phyloP scores from a whole-genome alignment of 2,888 invertebrate genomes.

The Apamea sordens region DNA sequence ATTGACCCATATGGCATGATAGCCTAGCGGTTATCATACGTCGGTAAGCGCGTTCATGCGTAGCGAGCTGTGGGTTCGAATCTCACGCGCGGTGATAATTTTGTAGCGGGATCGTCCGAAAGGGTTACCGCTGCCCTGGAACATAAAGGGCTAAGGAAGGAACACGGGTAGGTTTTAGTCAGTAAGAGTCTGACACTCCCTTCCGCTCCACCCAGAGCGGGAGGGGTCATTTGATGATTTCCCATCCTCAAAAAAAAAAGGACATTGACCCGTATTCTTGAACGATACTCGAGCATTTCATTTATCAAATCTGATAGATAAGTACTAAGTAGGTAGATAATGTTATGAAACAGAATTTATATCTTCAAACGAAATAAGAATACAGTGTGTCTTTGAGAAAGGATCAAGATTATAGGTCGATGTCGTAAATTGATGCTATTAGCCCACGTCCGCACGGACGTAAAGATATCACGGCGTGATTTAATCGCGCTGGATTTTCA shows the following conservation, averaged over 20 bases:
- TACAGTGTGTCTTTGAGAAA: conserved; percentile 9
- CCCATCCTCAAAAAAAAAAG: no score
- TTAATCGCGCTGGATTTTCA: neutral
- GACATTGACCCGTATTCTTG: conserved; percentile 20
- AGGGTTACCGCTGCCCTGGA: no score
- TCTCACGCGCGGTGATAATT: no score
- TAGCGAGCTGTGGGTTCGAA: no score
- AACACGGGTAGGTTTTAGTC: no score
- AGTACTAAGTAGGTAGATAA: neutral
- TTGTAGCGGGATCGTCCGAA: no score
- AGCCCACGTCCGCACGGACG: neutral
- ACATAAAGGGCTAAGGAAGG: no score
- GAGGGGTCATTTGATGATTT: no score
- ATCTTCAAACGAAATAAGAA: conserved; percentile 6
- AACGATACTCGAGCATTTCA: conserved; percentile 23
- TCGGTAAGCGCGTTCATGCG: no score
- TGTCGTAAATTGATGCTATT: conserved; percentile 10
- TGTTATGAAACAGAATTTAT: conserved; percentile 7
- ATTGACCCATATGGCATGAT: conserved; percentile 22
- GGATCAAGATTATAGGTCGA: neutral
- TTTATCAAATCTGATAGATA: conserved; percentile 18
- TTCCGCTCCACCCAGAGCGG: no score
- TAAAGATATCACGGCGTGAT: neutral
- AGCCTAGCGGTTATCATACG: no score
- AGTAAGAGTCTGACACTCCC: no score